Evolutionary conservation across 2,888 invertebrate species (phyloP), one percentile per base, ranked within the genome.

Genomic region (Philonicus albiceps): DNA sequence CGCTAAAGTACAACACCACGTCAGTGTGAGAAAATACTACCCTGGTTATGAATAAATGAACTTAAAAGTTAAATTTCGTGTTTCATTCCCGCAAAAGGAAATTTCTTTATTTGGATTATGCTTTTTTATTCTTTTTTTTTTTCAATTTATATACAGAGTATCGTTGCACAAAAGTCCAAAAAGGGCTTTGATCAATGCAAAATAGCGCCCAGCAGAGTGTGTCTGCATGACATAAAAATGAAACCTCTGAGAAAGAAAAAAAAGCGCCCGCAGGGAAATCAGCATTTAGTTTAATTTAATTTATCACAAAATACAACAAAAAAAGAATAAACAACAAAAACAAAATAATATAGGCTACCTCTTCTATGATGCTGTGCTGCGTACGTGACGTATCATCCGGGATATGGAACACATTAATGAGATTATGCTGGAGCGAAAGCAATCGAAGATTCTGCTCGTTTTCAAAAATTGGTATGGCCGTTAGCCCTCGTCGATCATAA

Each of bases 401-500:
- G 90, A 92, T 91, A 89, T 92, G 92, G 86, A 92, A 92, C 8
- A 91, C 91, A 89, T 93, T 96, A 88, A 98, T 96, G 90, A 97
- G 94, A 93, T 98, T 98, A 93, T 98, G 98, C 91, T 98, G 98
- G 87, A 98, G 94, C 75, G 98, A 98, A 89, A 98, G 93, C 88
- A 98, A 93, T 86, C 97, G 94, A 87, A 98, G 93, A 88, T 95
- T 95, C 27, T 96, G 95, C 90, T 97, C 97, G 85, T 96, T 96
- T 88, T 96, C 95, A 89, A 98, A 95, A 40, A 92, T 91, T 0
- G 98, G 98, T 90, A 98, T 95, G 31, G 95, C 94, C n/a, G 96
- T 96, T 86, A 98, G 93, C 40, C 97, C 97, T 86, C 96, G 93
- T 90, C 96, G 94, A 92, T 98, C 98, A 86, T 98, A 94, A 90